Base-by-base conservation (phyloP, 2,797 vertebrate genomes). In the Myotis myotis region DNA sequence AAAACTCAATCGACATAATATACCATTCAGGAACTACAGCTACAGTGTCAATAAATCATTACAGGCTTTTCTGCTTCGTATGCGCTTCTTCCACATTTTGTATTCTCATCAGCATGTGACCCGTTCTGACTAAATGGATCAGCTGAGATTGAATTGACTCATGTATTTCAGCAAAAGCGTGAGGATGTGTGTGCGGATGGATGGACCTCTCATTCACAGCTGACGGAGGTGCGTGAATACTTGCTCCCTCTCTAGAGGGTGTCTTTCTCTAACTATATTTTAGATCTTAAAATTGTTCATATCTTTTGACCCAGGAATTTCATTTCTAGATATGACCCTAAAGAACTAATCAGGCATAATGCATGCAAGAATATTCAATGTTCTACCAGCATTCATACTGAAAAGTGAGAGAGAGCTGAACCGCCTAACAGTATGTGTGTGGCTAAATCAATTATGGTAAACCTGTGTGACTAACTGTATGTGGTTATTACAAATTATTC, bases 31-130 rank as follows among this genome's bases (percentile, higher is more conserved):
- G 28, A 68, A 22, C 62, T 0, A 0, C 44, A 53, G 5, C 8
- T 68, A 19, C 47, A 11, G 7, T n/a, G 4, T 53, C 60, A 33
- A 41, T 17, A 66, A 51, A 41, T 87, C 0, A 41, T 51, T 41
- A 3, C 3, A 47, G 44, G 62, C 53, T 16, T 87, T 64, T 55
- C 71, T 70, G 66, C 60, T 81, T 49, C 20, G 6, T 44, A 1
- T 44, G 38, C 10, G n/a, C 41, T 82, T 83, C 72, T 75, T 66
- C 83, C 79, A 53, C 5, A 47, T 38, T 80, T 36, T 80, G 55
- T 30, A 30, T 70, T 87, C 51, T 91, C 84, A 93, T 75, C 84
- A 53, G 64, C 38, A 2, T 78, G 72, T 78, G 88, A 90, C 49
- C 62, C 51, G 41, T 68, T 55, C 62, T 89, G 44, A 91, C 71